Conservation (phyloP, 2,113 vertebrate genomes). For the Scolopax mira region DNA sequence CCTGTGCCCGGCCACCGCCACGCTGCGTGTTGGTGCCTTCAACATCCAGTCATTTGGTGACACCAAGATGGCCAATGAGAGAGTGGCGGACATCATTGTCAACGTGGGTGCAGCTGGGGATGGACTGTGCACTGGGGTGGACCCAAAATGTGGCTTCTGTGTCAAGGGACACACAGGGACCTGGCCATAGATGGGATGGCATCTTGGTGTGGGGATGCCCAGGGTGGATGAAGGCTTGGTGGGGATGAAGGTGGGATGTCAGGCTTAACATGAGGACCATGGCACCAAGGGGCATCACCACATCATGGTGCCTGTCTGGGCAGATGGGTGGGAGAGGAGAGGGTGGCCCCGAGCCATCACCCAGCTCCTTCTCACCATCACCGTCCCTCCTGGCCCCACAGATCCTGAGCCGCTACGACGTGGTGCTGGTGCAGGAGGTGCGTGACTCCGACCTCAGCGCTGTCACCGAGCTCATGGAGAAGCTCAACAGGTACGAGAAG, state of each 20-base stretch:
- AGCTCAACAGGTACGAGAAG: conserved; percentile 11
- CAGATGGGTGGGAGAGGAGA: not conserved
- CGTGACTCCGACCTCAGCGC: conserved; percentile 82
- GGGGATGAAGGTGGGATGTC: not conserved
- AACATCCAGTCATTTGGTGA: conserved; percentile 85
- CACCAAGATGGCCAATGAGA: conserved; percentile 78
- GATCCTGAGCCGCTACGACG: conserved; percentile 81
- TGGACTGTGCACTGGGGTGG: not conserved
- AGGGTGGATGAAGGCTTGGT: not conserved
- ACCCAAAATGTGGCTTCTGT: fast-evolving
- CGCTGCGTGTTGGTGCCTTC: conserved; percentile 79
- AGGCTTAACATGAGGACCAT: not conserved
- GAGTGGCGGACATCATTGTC: conserved; percentile 73
- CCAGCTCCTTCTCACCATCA: not conserved
- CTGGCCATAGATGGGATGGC: not conserved
- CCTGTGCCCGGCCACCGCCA: not conserved
- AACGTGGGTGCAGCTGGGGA: conserved; percentile 55
- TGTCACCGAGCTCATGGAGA: conserved; percentile 76
- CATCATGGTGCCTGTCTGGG: fast-evolving
- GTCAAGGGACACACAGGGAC: fast-evolving
- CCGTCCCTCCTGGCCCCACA: not conserved
- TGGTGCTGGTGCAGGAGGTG: conserved; percentile 87
- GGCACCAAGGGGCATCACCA: fast-evolving
- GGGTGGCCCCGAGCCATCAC: not conserved
- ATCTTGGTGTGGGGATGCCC: not conserved